Evolutionary conservation across 2,797 vertebrate genomes (phyloP).

Genomic region (Helarctos malayanus): DNA sequence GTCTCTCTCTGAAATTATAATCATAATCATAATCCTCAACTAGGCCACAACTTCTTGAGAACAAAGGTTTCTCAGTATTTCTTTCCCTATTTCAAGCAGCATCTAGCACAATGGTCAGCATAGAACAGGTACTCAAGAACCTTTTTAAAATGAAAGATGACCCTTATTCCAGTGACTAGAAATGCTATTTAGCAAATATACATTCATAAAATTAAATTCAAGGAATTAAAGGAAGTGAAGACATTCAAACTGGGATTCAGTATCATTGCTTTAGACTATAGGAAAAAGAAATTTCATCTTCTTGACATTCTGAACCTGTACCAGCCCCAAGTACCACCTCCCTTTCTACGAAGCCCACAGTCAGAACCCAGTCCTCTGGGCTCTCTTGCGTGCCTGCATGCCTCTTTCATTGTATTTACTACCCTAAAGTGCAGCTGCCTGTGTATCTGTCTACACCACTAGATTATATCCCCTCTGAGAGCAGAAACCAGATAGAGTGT

Average conservation of each 20-base stretch:
- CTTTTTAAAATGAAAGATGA: slow-evolving; percentile 6
- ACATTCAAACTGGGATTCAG: background rate
- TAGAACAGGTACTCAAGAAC: background rate
- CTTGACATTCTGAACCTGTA: slow-evolving; percentile 7
- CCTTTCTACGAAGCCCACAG: background rate
- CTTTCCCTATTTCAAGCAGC: slow-evolving; percentile 39
- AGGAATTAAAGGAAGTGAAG: slow-evolving; percentile 52
- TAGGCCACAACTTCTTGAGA: slow-evolving; percentile 1
- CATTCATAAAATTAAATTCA: slow-evolving; percentile 68
- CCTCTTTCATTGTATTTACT: background rate
- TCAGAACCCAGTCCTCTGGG: background rate
- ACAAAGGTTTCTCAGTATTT: slow-evolving; percentile 30
- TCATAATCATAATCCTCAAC: background rate
- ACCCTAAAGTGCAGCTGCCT: background rate
- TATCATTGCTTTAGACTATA: background rate
- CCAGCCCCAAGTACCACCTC: background rate
- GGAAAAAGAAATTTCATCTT: background rate
- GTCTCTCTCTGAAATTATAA: background rate
- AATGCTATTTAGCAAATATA: slow-evolving; percentile 56
- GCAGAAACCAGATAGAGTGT: background rate
- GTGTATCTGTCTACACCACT: background rate
- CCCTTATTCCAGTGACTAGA: slow-evolving; percentile 18
- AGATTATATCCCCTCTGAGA: background rate
- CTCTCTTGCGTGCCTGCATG: rapidly evolving
- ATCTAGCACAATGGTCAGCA: background rate